These are phyloP conservation scores for Aurelia sp. DNA, from an alignment of 30 jellyfish, hydroid and myxozoan genomes.

Conservation along the genomic window DNA sequence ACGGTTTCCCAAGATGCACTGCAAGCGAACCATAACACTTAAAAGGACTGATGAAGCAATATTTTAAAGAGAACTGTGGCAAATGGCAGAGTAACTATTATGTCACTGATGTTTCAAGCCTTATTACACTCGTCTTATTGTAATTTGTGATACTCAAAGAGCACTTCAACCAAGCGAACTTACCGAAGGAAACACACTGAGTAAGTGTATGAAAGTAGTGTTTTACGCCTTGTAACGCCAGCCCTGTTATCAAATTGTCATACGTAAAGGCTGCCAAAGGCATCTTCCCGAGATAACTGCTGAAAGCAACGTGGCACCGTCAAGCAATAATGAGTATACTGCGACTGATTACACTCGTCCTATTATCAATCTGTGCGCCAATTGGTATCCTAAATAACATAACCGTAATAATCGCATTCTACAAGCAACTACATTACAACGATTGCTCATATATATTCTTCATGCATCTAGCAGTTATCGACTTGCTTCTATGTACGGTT, in stretches of 20 bases:
- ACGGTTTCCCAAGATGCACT: no score
- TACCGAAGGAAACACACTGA: no score
- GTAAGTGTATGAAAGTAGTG: no score
- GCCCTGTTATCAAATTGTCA: no score
- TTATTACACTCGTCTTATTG: constrained; percentile 20
- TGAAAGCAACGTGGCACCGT: no score
- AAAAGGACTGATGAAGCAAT: not conserved
- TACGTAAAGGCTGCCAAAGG: no score
- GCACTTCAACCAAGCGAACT: no score
- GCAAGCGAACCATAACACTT: no score
- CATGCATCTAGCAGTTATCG: constrained; percentile 74
- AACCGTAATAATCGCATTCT: constrained; percentile 48
- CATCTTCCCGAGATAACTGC: no score
- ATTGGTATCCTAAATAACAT: constrained; percentile 64
- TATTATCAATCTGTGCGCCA: constrained; percentile 66
- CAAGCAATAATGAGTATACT: constrained; percentile 14
- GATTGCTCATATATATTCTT: constrained; percentile 62
- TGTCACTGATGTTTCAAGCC: constrained; percentile 15
- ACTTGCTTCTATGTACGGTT: constrained; percentile 42
- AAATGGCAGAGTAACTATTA: no score
- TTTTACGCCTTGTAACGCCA: no score
- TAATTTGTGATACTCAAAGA: constrained; percentile 3
- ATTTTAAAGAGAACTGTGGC: no score
- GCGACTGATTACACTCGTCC: constrained; percentile 27
- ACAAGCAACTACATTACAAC: constrained; percentile 38